These are phyloP conservation scores for Trinorchestia longiramus DNA, from an alignment of 1,140 invertebrate genomes.

Conservation along the genomic window DNA sequence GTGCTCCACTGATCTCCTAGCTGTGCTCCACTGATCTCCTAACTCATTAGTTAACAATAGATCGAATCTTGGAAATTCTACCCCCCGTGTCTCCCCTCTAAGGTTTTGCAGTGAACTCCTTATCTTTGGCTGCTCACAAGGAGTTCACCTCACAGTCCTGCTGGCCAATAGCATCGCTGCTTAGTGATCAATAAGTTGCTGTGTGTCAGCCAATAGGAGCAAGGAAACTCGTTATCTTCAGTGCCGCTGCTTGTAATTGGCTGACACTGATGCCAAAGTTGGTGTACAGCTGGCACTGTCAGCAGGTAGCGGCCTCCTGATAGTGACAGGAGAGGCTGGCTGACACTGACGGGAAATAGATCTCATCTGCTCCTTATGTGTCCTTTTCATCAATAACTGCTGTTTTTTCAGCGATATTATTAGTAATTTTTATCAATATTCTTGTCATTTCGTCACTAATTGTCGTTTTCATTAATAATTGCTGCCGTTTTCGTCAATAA, in stretches of 20 bases:
- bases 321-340: neutral
- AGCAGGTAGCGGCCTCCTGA: neutral
- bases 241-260: neutral
- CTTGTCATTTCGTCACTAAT: too few relatives aligned
- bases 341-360: neutral
- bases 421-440: too few relatives aligned
- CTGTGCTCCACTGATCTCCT: neutral
- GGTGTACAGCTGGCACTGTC: neutral
- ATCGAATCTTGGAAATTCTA: neutral
- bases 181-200: neutral
- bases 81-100: neutral
- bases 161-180: neutral
- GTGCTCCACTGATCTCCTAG: too few relatives aligned
- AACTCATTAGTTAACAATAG: constrained; percentile 9
- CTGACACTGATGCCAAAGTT: neutral
- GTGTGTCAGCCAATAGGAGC: neutral
- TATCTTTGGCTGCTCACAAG: neutral
- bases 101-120: too few relatives aligned
- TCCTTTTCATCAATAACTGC: too few relatives aligned
- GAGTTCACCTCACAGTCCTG: neutral
- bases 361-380: too few relatives aligned
- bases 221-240: neutral
- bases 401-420: too few relatives aligned
- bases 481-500: too few relatives aligned
- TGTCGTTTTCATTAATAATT: too few relatives aligned